Evolutionary conservation across 2,113 vertebrate genomes (phyloP), one percentile per base, ranked within the genome.

Genomic region (Thymallus thymallus): DNA sequence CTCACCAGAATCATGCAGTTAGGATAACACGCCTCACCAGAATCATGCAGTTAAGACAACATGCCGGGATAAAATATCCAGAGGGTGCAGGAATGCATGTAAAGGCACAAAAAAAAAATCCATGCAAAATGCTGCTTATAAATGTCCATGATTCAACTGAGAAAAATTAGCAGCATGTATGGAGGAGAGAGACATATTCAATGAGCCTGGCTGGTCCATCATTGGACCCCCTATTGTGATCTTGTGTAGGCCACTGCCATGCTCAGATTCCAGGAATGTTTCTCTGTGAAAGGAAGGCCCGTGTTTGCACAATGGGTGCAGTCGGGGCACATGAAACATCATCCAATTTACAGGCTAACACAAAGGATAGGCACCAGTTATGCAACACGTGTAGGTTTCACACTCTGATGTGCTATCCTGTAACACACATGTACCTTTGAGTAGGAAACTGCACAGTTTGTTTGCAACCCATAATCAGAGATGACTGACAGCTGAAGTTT

Each of bases 81-180:
- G 73, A 72, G 24, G 24, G 12, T n/a, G 48, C 26, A 6, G 35
- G 76, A 69, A 76, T 78, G 74, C 73, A 70, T 6, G 71, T 75
- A 64, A 86, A 26, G 63, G 4, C 14, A 16, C 0, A 16, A 75
- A 82, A 32, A 18, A 62, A 69, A 45, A 3, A 32, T 24, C 30
- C 12, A 45, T 3, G 70, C 61, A 76, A 70, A 73, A 29, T 64
- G n/a, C 62, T 24, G 45, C 71, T 75, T 84, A 81, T 83, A 84
- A 85, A 87, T 82, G 86, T 60, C 60, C 1, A 1, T 78, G 81
- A 71, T 81, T 87, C 79, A 86, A 73, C 6, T 1, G 14, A 1
- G 1, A 79, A 83, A 84, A 80, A 84, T 29, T 23, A 82, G 77
- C 70, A 80, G 76, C 84, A 48, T 71, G 65, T 55, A 76, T 78